Conservation (phyloP, 2,888 invertebrate species). For the Brachynemurus nebulosus region DNA sequence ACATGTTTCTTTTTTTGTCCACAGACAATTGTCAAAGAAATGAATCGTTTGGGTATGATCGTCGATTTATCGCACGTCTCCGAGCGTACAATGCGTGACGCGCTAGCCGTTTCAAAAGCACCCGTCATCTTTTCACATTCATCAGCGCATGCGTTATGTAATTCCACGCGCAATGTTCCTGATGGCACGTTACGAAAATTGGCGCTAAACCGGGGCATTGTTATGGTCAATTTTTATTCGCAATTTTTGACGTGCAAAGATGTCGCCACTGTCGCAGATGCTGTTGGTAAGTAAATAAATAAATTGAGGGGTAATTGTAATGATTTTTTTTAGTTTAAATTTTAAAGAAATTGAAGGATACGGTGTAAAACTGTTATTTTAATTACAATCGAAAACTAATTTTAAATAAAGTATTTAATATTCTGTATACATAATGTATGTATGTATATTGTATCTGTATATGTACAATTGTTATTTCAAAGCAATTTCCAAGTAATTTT, state of each 20-base stretch:
- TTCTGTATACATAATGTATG: too few relatives aligned
- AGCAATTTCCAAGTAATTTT: too few relatives aligned
- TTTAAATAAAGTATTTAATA: too few relatives aligned
- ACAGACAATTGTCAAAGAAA: slow-evolving; percentile 67
- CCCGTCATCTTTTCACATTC: slow-evolving; percentile 82
- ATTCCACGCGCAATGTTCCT: slow-evolving; percentile 68
- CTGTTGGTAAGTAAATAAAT: slow-evolving; percentile 55
- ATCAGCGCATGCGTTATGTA: slow-evolving; percentile 65
- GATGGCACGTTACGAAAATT: slow-evolving; percentile 59
- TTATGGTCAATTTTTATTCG: slow-evolving; percentile 80
- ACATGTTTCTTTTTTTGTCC: slow-evolving; percentile 17
- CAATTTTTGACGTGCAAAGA: slow-evolving; percentile 62
- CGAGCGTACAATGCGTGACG: slow-evolving; percentile 65
- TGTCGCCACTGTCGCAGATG: slow-evolving; percentile 61
- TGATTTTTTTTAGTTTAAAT: too few relatives aligned
- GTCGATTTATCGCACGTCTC: slow-evolving; percentile 76
- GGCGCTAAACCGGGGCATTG: slow-evolving; percentile 64
- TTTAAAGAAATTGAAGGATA: too few relatives aligned
- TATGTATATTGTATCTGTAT: too few relatives aligned
- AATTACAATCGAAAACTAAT: too few relatives aligned
- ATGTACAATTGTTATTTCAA: too few relatives aligned
- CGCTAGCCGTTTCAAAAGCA: slow-evolving; percentile 59
- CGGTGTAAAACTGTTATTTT: too few relatives aligned
- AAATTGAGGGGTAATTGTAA: too few relatives aligned
- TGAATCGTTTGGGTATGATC: slow-evolving; percentile 82